These are phyloP conservation scores for Minunthozetes semirufus DNA, from an alignment of 2,888 invertebrate genomes.

Conservation along the genomic window DNA sequence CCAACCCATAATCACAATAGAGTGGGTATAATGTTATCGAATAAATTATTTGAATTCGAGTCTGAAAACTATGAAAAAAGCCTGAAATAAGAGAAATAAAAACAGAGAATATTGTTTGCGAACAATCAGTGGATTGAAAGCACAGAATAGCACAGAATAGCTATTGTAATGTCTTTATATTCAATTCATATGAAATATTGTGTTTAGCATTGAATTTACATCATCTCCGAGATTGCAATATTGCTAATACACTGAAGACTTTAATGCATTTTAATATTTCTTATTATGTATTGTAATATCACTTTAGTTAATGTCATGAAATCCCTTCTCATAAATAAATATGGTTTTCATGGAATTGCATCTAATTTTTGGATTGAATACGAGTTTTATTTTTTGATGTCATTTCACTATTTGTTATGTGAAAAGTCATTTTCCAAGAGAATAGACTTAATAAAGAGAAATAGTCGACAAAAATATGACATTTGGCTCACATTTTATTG, in stretches of 20 bases:
- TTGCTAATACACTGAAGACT: background rate
- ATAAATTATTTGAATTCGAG: background rate
- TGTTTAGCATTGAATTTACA: background rate
- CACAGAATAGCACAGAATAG: background rate
- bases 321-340: constrained; percentile 16
- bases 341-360: constrained; percentile 8
- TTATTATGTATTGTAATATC: constrained; percentile 10
- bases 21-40: background rate
- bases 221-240: constrained; percentile 19
- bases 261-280: too few species aligned
- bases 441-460: background rate
- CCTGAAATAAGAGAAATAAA: background rate
- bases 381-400: background rate
- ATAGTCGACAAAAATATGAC: too few species aligned
- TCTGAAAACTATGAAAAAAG: background rate
- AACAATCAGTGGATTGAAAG: background rate
- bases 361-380: constrained; percentile 7
- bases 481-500: too few species aligned
- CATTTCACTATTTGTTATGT: background rate
- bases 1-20: background rate
- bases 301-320: constrained; percentile 21
- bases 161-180: background rate
- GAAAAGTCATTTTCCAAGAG: background rate
- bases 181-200: background rate
- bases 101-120: background rate